Evolutionary conservation across 1,140 invertebrate genomes (phyloP).

Genomic region (Platyura marginata): DNA sequence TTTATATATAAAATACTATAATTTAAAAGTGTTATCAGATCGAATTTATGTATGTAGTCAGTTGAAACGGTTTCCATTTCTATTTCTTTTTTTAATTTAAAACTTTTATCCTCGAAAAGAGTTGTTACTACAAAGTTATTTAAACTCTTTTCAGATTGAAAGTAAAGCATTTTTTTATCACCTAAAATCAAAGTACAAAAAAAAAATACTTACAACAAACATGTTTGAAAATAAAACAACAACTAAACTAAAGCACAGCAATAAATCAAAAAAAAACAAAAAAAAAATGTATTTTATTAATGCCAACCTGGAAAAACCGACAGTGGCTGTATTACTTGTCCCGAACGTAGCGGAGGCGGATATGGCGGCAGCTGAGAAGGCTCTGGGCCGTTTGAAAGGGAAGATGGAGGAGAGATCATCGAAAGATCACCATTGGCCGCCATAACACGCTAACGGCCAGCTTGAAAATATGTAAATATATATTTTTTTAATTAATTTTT

Average conservation of each 20-base stretch:
- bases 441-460: constrained; percentile 25
- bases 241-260: constrained; percentile 3
- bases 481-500: not conserved
- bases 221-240: no score
- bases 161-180: no score
- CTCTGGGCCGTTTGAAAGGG: constrained; percentile 25
- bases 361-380: constrained; percentile 25
- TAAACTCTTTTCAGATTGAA: no score
- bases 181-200: no score
- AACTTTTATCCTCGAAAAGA: no score
- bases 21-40: no score
- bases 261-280: constrained; percentile 3
- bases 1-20: no score
- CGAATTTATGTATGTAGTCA: no score
- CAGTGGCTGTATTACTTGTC: constrained; percentile 25
- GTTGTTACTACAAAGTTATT: no score
- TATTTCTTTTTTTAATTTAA: no score
- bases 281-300: constrained; percentile 1
- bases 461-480: constrained; percentile 5
- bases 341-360: constrained; percentile 25
- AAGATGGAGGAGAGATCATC: constrained; percentile 26
- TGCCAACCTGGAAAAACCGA: constrained; percentile 24
- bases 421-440: constrained; percentile 24
- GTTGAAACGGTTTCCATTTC: no score
- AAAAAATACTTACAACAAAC: no score